Evolutionary conservation across 2,113 vertebrate genomes (phyloP).

Genomic region (Otolemur garnettii): DNA sequence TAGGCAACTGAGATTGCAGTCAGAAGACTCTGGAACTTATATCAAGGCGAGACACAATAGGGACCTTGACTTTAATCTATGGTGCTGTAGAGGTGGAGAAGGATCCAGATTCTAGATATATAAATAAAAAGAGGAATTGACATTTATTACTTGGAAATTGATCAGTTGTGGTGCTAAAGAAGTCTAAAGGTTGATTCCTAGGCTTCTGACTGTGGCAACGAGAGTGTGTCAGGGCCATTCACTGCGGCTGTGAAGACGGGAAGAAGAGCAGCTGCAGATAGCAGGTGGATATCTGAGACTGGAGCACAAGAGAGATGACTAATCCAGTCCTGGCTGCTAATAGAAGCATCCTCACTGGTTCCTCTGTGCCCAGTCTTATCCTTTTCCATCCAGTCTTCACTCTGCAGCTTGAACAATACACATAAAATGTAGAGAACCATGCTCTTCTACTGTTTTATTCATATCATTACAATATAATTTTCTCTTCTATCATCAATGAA

Average conservation of each 20-base stretch:
- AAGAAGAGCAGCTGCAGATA: background rate
- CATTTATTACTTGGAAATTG: background rate
- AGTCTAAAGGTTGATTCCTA: background rate
- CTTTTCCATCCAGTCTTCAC: background rate
- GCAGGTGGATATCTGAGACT: constrained; percentile 9
- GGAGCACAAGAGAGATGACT: background rate
- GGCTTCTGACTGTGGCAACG: background rate
- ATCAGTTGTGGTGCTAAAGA: background rate
- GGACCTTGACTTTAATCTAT: background rate
- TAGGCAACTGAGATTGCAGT: background rate
- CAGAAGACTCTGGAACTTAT: background rate
- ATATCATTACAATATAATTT: background rate
- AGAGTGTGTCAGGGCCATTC: background rate
- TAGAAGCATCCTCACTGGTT: background rate
- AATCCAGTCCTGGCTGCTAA: background rate
- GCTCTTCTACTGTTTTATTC: constrained; percentile 25
- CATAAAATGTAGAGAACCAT: constrained; percentile 4
- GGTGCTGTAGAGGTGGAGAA: background rate
- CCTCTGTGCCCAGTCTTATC: background rate
- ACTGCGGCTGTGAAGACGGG: background rate
- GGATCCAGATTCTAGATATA: background rate
- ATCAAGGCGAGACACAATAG: background rate
- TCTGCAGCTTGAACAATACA: background rate
- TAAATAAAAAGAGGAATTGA: constrained; percentile 1
- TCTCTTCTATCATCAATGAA: constrained; percentile 35